Evolutionary conservation across 2,888 invertebrate species (phyloP).

Genomic region (Agrotis clavis): DNA sequence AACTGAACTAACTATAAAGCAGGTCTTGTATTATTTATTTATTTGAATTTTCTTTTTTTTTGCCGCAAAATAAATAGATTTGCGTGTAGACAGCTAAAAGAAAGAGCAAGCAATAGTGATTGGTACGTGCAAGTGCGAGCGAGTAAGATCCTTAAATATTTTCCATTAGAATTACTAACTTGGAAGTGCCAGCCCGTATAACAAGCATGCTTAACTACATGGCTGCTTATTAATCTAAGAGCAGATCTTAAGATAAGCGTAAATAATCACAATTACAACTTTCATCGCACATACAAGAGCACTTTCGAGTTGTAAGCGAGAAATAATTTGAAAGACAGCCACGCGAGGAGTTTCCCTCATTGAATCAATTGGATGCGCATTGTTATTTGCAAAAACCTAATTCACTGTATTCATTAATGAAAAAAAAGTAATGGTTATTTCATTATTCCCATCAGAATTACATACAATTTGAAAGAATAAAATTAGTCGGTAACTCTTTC

Average conservation of each 20-base stretch:
- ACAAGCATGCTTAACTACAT: slow-evolving; percentile 27
- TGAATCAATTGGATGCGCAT: slow-evolving; percentile 46
- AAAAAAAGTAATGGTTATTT: not conserved
- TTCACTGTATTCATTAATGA: not conserved
- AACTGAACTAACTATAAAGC: no score
- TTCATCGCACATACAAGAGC: slow-evolving; percentile 50
- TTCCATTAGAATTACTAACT: not conserved
- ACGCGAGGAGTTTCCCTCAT: slow-evolving; percentile 48
- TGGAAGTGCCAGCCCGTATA: slow-evolving; percentile 7
- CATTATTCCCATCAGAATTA: no score
- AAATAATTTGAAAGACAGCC: slow-evolving; percentile 46
- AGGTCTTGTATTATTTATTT: no score
- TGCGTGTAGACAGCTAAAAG: no score
- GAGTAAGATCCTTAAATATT: not conserved
- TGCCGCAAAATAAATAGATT: no score
- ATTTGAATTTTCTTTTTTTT: no score
- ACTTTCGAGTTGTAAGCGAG: slow-evolving; percentile 52
- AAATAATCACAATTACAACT: slow-evolving; percentile 58
- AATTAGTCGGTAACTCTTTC: no score
- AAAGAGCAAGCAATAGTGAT: no score
- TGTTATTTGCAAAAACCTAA: slow-evolving; percentile 16
- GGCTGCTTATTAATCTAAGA: slow-evolving; percentile 43
- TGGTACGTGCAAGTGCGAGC: no score
- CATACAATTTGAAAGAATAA: no score
- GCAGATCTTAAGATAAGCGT: slow-evolving; percentile 50